Evolutionary conservation across 1,140 invertebrate genomes (phyloP), one percentile per base, ranked within the genome.

Genomic region (Danaus melanippus): DNA sequence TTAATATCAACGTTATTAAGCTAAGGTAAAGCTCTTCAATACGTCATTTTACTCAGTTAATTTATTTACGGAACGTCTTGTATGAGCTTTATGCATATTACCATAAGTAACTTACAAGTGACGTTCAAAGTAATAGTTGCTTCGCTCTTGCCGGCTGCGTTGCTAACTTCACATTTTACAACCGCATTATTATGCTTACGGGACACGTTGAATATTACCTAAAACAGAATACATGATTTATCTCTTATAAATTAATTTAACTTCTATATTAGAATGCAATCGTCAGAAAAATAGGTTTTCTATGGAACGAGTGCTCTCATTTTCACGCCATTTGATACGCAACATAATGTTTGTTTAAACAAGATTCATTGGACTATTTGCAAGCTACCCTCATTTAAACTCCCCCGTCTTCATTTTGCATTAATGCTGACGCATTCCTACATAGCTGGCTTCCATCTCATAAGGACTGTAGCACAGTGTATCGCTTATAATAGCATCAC

Each of bases 91-190:
- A 32, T 9, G 21, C 21, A 32, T 32, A 32, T 32, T 32, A 32
- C 6, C 5, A 15, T 42, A 50, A 42, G 9, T 42, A 10, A 77
- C 95, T 95, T 90, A 97, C 95, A 97, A 69, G 93, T 93, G 51
- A 98, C 93, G 77, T 96, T 93, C 60, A 98, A 76, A 0, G 91
- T 94, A 74, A 95, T 91, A 42, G 92, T 93, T 64, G 94, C 93
- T 79, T 95, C 93, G 68, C 93, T 95, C 62, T 93, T 95, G 1
- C 97, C 97, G 4, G 98, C 95, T 0, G 90, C 88, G 87, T 98
- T 98, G 73, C 93, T 90, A n/a, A 96, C 96, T 84, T 97, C 95
- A 86, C 97, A 98, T 71, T 95, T 96, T 60, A 98, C 92, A 41
- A 93, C 93, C 15, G 94, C 92, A 67, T 95, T 93, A 86, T 98